Percentiles rank a stretch among this genome's conserved stretches.
Evolutionary conservation across 2,888 invertebrate species (phyloP).

Genomic region (Protonemura montana): DNA sequence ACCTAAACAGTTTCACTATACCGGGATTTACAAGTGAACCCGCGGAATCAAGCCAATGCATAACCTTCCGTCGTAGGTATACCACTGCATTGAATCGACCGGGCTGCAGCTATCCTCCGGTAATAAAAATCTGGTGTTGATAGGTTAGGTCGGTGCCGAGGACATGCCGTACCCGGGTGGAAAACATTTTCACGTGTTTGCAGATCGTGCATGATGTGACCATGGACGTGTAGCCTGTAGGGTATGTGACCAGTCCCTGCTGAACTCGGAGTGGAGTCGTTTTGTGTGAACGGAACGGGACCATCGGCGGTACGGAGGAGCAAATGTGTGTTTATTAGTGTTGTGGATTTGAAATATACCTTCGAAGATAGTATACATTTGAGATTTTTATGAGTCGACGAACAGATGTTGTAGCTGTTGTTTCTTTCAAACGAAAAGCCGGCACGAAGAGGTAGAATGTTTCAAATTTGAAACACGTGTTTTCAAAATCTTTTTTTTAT

Average conservation of each 20-base stretch:
- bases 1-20: not conserved
- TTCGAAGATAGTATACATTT: not conserved
- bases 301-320: not conserved
- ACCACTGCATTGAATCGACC: not conserved
- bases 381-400: not conserved
- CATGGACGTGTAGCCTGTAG: not conserved
- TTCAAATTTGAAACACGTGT: too few relatives aligned
- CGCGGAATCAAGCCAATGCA: not conserved
- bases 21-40: not conserved
- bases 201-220: not conserved
- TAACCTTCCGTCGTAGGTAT: not conserved
- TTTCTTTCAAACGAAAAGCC: not conserved
- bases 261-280: not conserved
- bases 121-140: slow-evolving; percentile 16
- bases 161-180: not conserved
- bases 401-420: not conserved
- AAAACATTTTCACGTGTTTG: not conserved
- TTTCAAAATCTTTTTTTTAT: too few relatives aligned
- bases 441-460: too few relatives aligned
- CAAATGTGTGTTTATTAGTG: not conserved
- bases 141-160: not conserved
- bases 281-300: not conserved
- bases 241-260: too few relatives aligned
- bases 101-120: not conserved
- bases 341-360: not conserved